Conservation (phyloP, 2,888 invertebrate genomes). For the Ptychoptera contaminata region DNA sequence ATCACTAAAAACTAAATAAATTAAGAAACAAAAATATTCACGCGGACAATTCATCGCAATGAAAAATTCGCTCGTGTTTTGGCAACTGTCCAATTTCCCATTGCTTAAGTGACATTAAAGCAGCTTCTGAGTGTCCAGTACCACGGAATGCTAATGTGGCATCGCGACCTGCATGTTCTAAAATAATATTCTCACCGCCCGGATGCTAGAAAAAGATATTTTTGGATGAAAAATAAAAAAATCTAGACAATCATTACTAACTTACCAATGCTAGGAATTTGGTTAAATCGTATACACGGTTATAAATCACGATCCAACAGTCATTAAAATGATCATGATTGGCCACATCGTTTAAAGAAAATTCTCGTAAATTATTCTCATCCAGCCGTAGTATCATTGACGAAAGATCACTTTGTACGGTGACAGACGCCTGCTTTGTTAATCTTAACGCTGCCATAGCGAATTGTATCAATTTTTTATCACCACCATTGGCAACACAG, state of each 20-base stretch:
- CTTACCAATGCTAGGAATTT: constrained; percentile 34
- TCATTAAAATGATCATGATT: constrained; percentile 48
- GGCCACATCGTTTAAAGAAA: constrained; percentile 50
- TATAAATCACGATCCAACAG: constrained; percentile 65
- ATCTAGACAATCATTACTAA: background rate
- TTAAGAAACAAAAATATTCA: too few species aligned
- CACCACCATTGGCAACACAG: too few species aligned
- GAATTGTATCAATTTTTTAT: too few species aligned
- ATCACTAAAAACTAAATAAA: too few species aligned
- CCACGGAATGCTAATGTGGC: constrained; percentile 69
- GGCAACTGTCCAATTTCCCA: constrained; percentile 65
- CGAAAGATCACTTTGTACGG: too few species aligned
- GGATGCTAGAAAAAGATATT: constrained; percentile 60
- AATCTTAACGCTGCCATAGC: too few species aligned
- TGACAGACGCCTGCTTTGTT: too few species aligned
- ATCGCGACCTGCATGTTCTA: constrained; percentile 73
- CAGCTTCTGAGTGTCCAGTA: constrained; percentile 58
- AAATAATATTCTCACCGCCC: constrained; percentile 63
- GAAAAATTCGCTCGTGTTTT: constrained; percentile 52
- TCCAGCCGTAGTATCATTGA: too few species aligned
- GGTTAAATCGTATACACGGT: constrained; percentile 61
- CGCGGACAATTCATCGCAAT: constrained; percentile 18
- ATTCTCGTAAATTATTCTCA: too few species aligned
- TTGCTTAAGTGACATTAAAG: constrained; percentile 44
- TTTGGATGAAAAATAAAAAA: constrained; percentile 12